Base-by-base conservation (phyloP, 2,797 vertebrate species). In the Pristis pectinata region DNA sequence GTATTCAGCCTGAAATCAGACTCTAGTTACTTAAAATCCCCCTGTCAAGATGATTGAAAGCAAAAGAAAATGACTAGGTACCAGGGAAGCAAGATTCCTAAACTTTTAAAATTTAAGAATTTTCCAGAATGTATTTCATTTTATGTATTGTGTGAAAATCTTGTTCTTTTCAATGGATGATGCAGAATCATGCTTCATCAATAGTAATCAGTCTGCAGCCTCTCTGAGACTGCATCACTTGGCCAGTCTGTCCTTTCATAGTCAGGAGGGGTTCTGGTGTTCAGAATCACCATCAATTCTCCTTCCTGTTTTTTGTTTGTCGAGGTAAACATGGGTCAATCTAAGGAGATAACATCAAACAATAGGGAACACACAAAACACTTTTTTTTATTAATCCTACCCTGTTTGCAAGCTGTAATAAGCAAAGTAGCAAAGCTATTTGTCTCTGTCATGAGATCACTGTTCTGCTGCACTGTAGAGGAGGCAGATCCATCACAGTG, bases 351-450 rank as follows among this genome's bases (percentile, higher is more conserved):
- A 61, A 17, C 83, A n/a, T 61, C 34, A 61, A 87, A 87, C 27
- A 87, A 30, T 61, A 34, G 56, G 53, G 27, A 87, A 61, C 83
- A 61, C 30, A 87, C 4, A 19, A 34, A 87, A 59, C 56, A 15
- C 27, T 59, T 82, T n/a, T 61, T 59, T 87, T 87, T 59, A 59
- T 61, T 59, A 87, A 59, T 87, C 83, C 56, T 87, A n/a, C 83
- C 13, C 83, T 0, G 30, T 56, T 87, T 87, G 30, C 53, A 87
- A 87, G 34, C 13, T 2, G 13, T 61, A 61, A 87, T n/a, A 87
- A 87, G 53, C 59, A 59, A 87, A 87, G 83, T 87, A n/a, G 56
- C 83, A 87, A 87, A 87, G 27, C 83, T 61, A 87, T 87, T 87
- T 59, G 91, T 67, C 67, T 72, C n/a, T 44, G 64, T 93, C 67